phyloP scores from a whole-genome alignment of 2,888 invertebrate genomes.

The Platycheirus rosarum region DNA sequence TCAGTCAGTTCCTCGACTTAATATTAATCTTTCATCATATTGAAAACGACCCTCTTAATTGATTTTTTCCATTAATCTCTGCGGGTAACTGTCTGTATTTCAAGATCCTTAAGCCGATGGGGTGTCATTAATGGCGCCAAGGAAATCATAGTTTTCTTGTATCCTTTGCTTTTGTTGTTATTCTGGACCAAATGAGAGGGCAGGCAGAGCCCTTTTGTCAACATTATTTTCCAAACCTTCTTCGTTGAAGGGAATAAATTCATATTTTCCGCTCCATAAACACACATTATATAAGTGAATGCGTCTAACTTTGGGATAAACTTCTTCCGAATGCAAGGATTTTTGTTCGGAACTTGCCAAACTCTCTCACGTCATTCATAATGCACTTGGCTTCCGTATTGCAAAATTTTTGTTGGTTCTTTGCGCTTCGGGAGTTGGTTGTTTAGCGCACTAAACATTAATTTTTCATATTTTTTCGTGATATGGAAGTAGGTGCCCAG shows the following conservation, averaged over 20 bases:
- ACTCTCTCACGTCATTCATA: constrained; percentile 42
- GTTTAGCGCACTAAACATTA: constrained; percentile 15
- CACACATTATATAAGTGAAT: constrained; percentile 36
- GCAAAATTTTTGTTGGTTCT: constrained; percentile 21
- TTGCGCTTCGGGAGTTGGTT: background rate
- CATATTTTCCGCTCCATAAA: constrained; percentile 60
- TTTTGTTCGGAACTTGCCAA: constrained; percentile 20
- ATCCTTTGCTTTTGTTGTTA: background rate
- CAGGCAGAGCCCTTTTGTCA: constrained; percentile 21
- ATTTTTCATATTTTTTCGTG: constrained; percentile 52
- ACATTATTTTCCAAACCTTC: constrained; percentile 39
- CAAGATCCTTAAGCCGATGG: constrained; percentile 12
- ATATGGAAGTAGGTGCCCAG: background rate
- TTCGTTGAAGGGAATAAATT: constrained; percentile 41
- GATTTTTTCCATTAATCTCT: constrained; percentile 6
- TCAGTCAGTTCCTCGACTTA: constrained; percentile 13
- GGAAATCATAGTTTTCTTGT: constrained; percentile 1
- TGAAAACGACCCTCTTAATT: constrained; percentile 56
- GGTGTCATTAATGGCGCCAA: constrained; percentile 12
- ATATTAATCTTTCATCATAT: constrained; percentile 60
- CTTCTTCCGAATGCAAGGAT: constrained; percentile 34
- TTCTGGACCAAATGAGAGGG: background rate
- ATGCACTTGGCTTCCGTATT: constrained; percentile 45
- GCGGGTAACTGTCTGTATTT: constrained; percentile 27
- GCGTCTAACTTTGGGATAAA: constrained; percentile 58